Conservation (phyloP, 2,113 vertebrate species). For the Eudyptes chrysolophus region DNA sequence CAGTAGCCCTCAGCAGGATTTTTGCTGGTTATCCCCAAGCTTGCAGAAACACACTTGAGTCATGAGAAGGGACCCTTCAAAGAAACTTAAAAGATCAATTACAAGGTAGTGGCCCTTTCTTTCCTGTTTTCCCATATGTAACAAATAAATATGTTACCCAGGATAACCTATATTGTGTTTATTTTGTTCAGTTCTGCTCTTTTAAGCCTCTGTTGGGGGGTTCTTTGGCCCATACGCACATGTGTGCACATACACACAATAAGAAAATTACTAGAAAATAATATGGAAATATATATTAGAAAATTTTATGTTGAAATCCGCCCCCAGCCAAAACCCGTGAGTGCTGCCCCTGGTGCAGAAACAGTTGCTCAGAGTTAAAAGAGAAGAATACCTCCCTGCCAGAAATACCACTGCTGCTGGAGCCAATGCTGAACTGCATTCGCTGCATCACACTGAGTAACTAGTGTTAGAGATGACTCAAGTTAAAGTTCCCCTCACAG, state of each 20-base stretch:
- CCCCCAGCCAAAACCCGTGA: background rate
- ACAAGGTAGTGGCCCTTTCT: background rate
- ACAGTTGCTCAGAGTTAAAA: background rate
- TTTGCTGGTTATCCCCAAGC: background rate
- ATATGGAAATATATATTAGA: background rate
- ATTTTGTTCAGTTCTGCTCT: background rate
- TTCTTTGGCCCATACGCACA: background rate
- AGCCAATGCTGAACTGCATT: background rate
- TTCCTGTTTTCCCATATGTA: background rate
- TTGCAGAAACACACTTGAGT: background rate
- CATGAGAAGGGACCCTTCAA: background rate
- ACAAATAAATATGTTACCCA: background rate
- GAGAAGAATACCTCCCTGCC: background rate
- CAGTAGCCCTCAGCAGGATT: background rate
- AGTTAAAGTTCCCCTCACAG: background rate
- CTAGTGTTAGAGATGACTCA: background rate
- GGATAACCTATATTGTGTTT: background rate
- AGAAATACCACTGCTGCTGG: background rate
- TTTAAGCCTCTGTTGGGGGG: background rate
- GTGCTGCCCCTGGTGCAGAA: background rate
- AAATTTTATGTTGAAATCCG: background rate
- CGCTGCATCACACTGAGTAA: rapidly evolving
- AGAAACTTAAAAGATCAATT: background rate
- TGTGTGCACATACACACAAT: rapidly evolving
- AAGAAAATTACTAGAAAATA: background rate